Conservation (phyloP, 1,140 invertebrate species). For the Drosophila elegans region DNA sequence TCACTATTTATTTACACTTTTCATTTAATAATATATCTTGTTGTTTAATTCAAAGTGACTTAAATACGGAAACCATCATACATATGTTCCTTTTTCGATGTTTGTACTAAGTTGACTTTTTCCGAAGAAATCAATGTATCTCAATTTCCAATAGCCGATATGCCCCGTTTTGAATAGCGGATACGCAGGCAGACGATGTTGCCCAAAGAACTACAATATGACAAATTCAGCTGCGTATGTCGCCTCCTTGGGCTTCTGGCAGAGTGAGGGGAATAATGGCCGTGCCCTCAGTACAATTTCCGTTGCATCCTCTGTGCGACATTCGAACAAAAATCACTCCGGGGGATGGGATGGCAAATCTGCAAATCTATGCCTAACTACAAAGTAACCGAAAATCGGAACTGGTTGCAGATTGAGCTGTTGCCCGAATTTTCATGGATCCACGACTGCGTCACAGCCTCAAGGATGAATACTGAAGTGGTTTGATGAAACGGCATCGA, state of each 20-base stretch:
- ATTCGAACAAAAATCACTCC: constrained; percentile 21
- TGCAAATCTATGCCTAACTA: constrained; percentile 71
- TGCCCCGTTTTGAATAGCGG: neutral
- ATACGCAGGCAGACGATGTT: constrained; percentile 19
- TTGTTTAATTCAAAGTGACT: neutral
- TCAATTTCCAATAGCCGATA: neutral
- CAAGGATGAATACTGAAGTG: constrained; percentile 18
- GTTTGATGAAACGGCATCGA: constrained; percentile 5
- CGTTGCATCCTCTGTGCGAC: constrained; percentile 56
- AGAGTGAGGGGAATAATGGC: constrained; percentile 35
- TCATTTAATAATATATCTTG: neutral
- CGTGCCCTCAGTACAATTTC: constrained; percentile 66
- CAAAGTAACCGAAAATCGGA: constrained; percentile 76
- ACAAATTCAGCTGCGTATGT: constrained; percentile 61
- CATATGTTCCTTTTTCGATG: too few species aligned
- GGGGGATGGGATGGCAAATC: constrained; percentile 3
- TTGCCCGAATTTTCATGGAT: constrained; percentile 13
- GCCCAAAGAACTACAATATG: constrained; percentile 38
- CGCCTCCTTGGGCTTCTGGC: constrained; percentile 35
- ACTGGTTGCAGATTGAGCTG: constrained; percentile 57
- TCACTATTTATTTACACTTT: neutral
- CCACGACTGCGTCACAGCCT: constrained; percentile 16
- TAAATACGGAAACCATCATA: too few species aligned
- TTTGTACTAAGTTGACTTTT: neutral
- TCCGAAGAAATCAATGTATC: neutral